A percentile compares a stretch with the other conserved stretches of the same genome.
These are phyloP conservation scores for Drosophila ercepeae DNA, from an alignment of 1,140 invertebrate species.

Conservation along the genomic window DNA sequence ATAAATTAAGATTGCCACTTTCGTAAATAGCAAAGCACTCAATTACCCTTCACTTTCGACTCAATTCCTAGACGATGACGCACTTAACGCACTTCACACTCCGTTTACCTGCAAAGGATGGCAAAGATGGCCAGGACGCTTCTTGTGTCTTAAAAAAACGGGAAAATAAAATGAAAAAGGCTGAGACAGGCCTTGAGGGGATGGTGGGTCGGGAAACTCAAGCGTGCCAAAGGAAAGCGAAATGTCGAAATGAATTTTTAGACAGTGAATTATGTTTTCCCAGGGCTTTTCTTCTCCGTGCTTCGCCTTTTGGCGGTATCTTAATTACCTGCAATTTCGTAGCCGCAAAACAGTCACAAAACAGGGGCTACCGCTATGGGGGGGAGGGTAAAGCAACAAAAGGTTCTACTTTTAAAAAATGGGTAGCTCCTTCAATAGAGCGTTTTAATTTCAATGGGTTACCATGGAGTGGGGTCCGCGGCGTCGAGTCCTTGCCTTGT, in stretches of 20 bases:
- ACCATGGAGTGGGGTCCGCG: constrained; percentile 30
- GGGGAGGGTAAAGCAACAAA: constrained; percentile 22
- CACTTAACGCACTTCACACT: constrained; percentile 47
- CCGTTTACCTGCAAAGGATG: constrained; percentile 24
- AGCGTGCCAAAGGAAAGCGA: constrained; percentile 49
- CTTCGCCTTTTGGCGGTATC: constrained; percentile 27
- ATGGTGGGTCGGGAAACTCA: neutral
- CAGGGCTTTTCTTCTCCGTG: neutral
- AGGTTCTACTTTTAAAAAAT: constrained; percentile 21
- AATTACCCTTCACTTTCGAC: constrained; percentile 28
- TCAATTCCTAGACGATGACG: constrained; percentile 34
- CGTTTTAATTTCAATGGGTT: constrained; percentile 70
- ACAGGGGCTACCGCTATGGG: constrained; percentile 9
- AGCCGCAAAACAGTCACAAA: constrained; percentile 48
- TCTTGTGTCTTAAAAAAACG: neutral
- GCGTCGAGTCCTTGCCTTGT: neutral
- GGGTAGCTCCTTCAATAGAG: constrained; percentile 62
- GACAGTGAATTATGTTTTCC: constrained; percentile 70
- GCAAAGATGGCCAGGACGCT: constrained; percentile 3
- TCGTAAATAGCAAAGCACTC: constrained; percentile 25
- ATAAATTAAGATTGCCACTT: constrained; percentile 7
- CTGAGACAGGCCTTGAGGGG: neutral
- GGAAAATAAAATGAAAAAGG: constrained; percentile 3
- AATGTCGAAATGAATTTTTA: constrained; percentile 62
- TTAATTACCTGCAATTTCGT: constrained; percentile 80